A percentile compares a stretch with the other conserved stretches of the same genome.
These are phyloP conservation scores for Heliothis peltigera DNA, from an alignment of 2,888 invertebrate genomes.

Conservation along the genomic window DNA sequence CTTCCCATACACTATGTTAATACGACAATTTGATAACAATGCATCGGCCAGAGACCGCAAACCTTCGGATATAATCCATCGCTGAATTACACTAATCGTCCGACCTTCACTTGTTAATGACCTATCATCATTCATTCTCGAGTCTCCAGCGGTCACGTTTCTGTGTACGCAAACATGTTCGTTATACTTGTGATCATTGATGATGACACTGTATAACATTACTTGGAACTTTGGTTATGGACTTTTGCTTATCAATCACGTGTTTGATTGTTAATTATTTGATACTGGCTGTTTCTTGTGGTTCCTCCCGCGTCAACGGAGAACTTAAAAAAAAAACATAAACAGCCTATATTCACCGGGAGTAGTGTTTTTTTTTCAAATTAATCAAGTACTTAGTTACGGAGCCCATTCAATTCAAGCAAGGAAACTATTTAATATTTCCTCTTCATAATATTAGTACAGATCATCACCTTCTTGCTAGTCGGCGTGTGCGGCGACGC, in stretches of 20 bases:
- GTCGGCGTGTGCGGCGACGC: too few species aligned
- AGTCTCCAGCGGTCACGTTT: constrained; percentile 49
- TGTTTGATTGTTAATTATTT: background rate
- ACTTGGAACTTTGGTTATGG: background rate
- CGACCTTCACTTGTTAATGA: constrained; percentile 61
- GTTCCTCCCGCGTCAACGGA: too few species aligned
- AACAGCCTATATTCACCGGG: too few species aligned
- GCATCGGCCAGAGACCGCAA: constrained; percentile 10
- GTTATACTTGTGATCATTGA: constrained; percentile 29
- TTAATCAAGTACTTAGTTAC: too few species aligned
- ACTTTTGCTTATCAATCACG: background rate
- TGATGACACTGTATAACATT: constrained; percentile 16
- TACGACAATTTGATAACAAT: constrained; percentile 53
- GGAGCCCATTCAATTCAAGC: too few species aligned
- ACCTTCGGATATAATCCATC: constrained; percentile 48
- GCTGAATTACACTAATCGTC: constrained; percentile 55
- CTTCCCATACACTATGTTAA: constrained; percentile 33
- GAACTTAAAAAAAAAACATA: too few species aligned
- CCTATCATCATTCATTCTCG: constrained; percentile 46
- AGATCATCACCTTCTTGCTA: too few species aligned
- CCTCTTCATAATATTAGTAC: too few species aligned
- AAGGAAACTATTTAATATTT: too few species aligned
- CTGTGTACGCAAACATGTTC: constrained; percentile 21
- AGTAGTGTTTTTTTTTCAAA: too few species aligned
- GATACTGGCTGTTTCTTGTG: too few species aligned